Percentiles rank a stretch among this genome's conserved stretches.
Evolutionary conservation across 2,797 vertebrate genomes (phyloP).

Genomic region (Pitangus sulphuratus): DNA sequence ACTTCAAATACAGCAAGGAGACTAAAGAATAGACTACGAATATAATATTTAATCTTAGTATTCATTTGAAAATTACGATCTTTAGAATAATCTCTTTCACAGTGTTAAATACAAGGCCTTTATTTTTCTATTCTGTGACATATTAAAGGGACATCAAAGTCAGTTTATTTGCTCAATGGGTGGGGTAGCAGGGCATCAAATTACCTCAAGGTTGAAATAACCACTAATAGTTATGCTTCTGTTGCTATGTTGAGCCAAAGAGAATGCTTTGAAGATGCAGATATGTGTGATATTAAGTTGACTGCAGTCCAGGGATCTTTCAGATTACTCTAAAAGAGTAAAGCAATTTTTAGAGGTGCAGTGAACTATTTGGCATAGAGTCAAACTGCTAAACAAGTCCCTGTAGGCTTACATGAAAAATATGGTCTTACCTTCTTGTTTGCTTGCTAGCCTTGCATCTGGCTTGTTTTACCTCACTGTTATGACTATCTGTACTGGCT

Average conservation of each 20-base stretch:
- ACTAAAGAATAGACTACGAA: neutral
- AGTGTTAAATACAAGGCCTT: neutral
- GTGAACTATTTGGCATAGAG: neutral
- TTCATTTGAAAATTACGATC: neutral
- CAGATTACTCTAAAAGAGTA: conserved; percentile 32
- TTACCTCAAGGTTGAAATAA: conserved; percentile 50
- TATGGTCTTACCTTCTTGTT: neutral
- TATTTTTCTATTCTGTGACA: conserved; percentile 15
- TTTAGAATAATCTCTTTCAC: conserved; percentile 2
- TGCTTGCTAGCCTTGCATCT: neutral
- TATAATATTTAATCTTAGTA: neutral
- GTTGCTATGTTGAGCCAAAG: conserved; percentile 28
- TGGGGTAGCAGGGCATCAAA: neutral
- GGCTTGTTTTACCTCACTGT: neutral
- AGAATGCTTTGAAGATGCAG: conserved; percentile 65
- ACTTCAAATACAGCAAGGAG: neutral
- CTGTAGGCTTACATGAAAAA: conserved; percentile 5
- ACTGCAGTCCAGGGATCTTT: conserved; percentile 64
- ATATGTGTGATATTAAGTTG: conserved; percentile 61
- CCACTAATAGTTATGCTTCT: conserved; percentile 34
- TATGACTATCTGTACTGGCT: neutral
- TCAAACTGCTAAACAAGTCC: conserved; percentile 27
- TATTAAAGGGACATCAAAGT: conserved; percentile 46
- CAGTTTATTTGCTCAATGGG: conserved; percentile 24
- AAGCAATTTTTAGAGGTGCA: conserved; percentile 40